Percentiles rank a stretch among this genome's conserved stretches.
Evolutionary conservation across 2,797 vertebrate genomes (phyloP).

Genomic region (Gymnopithys bicolor): DNA sequence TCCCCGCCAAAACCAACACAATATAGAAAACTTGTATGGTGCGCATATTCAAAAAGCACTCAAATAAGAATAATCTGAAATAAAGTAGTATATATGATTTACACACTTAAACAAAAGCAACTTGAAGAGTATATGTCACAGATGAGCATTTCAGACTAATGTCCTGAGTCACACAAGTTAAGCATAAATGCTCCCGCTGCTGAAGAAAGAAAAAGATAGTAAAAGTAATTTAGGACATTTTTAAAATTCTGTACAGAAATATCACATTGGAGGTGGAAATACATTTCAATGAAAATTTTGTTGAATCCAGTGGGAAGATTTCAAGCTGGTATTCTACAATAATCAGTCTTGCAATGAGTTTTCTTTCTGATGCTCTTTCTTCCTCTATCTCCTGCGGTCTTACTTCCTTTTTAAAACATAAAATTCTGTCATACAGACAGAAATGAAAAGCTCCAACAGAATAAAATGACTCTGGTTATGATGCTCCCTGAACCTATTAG

Average conservation of each 20-base stretch:
- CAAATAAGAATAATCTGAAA: background rate
- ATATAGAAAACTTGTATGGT: background rate
- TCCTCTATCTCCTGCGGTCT: background rate
- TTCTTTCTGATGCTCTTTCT: background rate
- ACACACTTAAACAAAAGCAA: background rate
- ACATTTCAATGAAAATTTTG: background rate
- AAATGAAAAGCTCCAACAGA: background rate
- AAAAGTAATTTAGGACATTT: background rate
- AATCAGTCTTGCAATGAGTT: background rate
- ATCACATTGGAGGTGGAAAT: background rate
- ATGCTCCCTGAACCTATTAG: background rate
- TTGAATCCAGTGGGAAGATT: background rate
- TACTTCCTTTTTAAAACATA: background rate
- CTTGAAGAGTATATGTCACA: background rate
- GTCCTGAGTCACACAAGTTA: background rate
- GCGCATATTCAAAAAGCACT: background rate
- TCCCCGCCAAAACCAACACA: background rate
- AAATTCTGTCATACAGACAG: background rate
- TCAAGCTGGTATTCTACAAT: background rate
- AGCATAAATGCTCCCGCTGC: background rate
- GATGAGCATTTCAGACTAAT: background rate
- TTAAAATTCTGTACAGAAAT: background rate
- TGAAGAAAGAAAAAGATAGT: background rate
- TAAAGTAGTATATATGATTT: background rate
- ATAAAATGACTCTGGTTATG: background rate